Percentiles rank a stretch among this genome's conserved stretches.
Conservation (phyloP, 2,888 invertebrate species). For the Drosophila lutescens region DNA sequence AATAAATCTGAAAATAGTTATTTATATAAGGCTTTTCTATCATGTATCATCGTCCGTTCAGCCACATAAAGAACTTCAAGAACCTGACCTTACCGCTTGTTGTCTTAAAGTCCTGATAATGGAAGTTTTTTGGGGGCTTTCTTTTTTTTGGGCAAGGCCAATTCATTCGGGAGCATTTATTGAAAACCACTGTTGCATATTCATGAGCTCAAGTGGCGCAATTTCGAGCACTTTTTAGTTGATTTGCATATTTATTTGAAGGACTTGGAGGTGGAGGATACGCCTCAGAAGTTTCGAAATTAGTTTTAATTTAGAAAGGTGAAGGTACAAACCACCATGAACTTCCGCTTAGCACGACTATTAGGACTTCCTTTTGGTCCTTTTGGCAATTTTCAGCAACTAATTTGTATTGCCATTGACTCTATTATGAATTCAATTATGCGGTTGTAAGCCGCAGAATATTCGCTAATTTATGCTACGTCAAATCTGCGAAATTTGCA, state of each 20-base stretch:
- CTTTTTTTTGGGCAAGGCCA: background rate
- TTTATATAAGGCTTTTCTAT: too few species aligned
- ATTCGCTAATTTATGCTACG: conserved; percentile 49
- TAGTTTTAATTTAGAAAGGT: conserved; percentile 24
- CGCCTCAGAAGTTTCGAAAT: conserved; percentile 20
- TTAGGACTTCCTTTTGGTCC: conserved; percentile 37
- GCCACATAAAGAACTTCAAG: conserved; percentile 19
- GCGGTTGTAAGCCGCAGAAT: conserved; percentile 48
- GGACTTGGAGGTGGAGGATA: conserved; percentile 4
- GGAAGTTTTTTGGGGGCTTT: background rate
- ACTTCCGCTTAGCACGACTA: conserved; percentile 27
- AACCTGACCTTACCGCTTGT: conserved; percentile 1
- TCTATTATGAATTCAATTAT: conserved; percentile 53
- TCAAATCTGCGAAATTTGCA: conserved; percentile 44
- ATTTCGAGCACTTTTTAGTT: conserved; percentile 23
- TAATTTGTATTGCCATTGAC: conserved; percentile 57
- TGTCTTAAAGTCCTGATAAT: conserved; percentile 22
- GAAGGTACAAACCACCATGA: background rate
- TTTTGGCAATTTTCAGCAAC: conserved; percentile 8
- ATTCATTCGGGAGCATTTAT: conserved; percentile 40
- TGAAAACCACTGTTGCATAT: conserved; percentile 52
- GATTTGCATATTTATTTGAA: conserved; percentile 62
- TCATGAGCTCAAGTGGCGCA: conserved; percentile 29
- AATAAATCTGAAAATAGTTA: too few species aligned
- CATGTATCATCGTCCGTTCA: conserved; percentile 20